Base-by-base conservation (phyloP, 2,888 invertebrate genomes). In the Meiosimyza decipiens region DNA sequence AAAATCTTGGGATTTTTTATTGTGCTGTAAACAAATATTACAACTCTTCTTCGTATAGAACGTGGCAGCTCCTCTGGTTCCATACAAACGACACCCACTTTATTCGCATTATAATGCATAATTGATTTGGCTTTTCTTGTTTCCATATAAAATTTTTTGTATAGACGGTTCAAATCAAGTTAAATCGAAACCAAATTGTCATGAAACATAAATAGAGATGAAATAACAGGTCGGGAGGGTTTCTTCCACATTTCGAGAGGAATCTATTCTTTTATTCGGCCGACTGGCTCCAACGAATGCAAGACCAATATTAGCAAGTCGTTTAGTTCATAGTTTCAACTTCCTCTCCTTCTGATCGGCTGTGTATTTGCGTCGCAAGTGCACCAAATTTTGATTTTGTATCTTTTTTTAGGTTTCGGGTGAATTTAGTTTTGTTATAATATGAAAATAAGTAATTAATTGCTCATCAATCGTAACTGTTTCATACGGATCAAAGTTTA, bases 401-500 rank as follows among this genome's bases (percentile, higher is more conserved):
- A 72, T 67, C 72, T 74, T 15, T 71, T 71, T 47, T 67, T 71
- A 67, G 50, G 65, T 69, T 52, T 65, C 64, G 50, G 63, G 68
- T 54, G 63, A 68, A n/a, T 75, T 82, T 49, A 80, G 78, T 76
- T 73, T 81, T 15, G 28, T 4, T 4, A 3, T 4, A 4, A 28
- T 28, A 28, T 28, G 28, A 4, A 28, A 28, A 28, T 28, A n/a
- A n/a, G n/a, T n/a, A n/a, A n/a, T n/a, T n/a, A 28, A 3, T 28
- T 28, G 80, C 68, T 82, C 82, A 66, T 83, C 82, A 49, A 82
- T 76, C 49, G 81, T 82, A 49, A 82, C 54, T 72, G 77, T 71
- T 71, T 75, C 81, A 51, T 75, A 76, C 71, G 81, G 80, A 55
- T 77, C 76, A 74, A 82, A 83, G 40, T 74, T 50, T 72, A 78